Percentiles rank a stretch among this genome's conserved stretches.
Conservation (phyloP, 2,113 vertebrate species). For the Nesospiza acunhae region DNA sequence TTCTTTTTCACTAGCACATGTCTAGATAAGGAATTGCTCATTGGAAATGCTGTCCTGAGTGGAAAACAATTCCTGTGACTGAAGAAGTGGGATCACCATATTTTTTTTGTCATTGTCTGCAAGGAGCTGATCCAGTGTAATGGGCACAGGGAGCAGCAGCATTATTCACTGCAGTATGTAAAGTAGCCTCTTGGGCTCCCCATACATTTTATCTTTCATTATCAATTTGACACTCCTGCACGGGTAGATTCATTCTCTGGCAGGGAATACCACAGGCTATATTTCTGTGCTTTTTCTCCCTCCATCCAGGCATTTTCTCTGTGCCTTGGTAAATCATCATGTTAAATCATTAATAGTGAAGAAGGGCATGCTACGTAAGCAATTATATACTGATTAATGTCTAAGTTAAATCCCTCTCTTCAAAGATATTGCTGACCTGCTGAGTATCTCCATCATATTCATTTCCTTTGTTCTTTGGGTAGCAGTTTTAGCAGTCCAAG, state of each 20-base stretch:
- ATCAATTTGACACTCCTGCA: conserved; percentile 57
- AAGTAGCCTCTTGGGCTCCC: conserved; percentile 44
- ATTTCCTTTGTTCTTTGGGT: conserved; percentile 47
- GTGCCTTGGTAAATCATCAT: conserved; percentile 49
- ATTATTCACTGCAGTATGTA: conserved; percentile 53
- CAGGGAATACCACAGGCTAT: conserved; percentile 53
- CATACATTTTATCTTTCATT: conserved; percentile 60
- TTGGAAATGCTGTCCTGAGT: background rate
- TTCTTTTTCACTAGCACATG: background rate
- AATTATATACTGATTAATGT: conserved; percentile 66
- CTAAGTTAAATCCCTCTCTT: conserved; percentile 14
- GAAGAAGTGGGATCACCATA: background rate
- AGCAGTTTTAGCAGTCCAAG: background rate
- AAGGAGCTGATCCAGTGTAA: conserved; percentile 15
- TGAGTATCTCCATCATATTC: conserved; percentile 1
- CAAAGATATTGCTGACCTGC: conserved; percentile 46
- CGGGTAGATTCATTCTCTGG: conserved; percentile 51
- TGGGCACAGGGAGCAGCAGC: background rate
- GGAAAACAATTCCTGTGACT: conserved; percentile 12
- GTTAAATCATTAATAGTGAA: conserved; percentile 51
- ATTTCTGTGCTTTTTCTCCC: conserved; percentile 40
- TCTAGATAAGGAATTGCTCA: background rate
- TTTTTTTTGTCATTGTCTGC: conserved; percentile 11
- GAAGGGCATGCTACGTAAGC: conserved; percentile 61
- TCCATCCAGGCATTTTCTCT: conserved; percentile 27